Percentiles rank a stretch among this genome's conserved stretches.
Evolutionary conservation across 2,888 invertebrate species (phyloP).

Genomic region (Hyposoter dolosus): DNA sequence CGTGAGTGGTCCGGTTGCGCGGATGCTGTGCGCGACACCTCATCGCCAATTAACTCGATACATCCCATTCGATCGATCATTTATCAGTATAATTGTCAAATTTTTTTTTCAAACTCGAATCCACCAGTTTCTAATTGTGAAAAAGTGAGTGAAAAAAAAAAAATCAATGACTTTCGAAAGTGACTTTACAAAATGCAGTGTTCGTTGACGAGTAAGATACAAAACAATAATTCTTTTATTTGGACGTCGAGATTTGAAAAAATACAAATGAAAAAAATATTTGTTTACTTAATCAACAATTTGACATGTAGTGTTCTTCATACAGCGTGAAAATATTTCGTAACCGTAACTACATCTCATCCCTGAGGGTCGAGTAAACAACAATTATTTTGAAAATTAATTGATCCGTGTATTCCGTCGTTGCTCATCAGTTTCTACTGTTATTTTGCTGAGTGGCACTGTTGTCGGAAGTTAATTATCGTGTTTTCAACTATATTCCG

Average conservation of each 20-base stretch:
- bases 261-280: background rate
- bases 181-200: background rate
- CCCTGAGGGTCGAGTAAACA: background rate
- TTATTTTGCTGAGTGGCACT: background rate
- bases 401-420: background rate
- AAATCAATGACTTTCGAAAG: background rate
- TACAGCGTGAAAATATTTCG: background rate
- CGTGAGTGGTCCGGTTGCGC: slow-evolving; percentile 76
- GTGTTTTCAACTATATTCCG: slow-evolving; percentile 9
- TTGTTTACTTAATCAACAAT: background rate
- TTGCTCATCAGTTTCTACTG: background rate
- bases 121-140: background rate
- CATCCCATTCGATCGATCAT: slow-evolving; percentile 1
- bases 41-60: slow-evolving; percentile 13
- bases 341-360: background rate
- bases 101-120: background rate
- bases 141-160: background rate
- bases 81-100: background rate
- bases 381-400: background rate
- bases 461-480: slow-evolving; percentile 28
- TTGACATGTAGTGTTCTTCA: background rate
- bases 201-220: background rate
- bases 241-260: background rate
- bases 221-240: background rate
- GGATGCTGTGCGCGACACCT: slow-evolving; percentile 67